Conservation (phyloP, 2,113 vertebrate genomes). For the Phocoena sinus region DNA sequence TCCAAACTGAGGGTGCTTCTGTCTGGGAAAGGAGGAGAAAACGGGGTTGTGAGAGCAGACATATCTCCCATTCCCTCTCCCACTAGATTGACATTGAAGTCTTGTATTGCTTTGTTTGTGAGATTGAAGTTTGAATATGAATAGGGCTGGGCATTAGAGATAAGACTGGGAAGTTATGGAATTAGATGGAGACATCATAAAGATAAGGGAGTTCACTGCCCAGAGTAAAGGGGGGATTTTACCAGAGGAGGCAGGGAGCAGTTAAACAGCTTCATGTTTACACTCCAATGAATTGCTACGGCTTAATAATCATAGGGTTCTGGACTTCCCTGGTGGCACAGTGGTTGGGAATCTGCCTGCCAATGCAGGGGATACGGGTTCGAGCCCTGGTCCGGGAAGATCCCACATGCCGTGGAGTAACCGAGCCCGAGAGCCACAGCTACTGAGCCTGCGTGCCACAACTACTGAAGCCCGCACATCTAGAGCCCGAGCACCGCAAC, state of each 20-base stretch:
- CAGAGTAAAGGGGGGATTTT: background rate
- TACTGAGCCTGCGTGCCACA: too few species aligned
- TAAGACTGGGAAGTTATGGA: background rate
- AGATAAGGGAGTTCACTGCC: background rate
- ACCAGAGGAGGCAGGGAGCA: background rate
- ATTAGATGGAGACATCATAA: background rate
- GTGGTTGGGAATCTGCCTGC: too few species aligned
- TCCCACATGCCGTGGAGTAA: too few species aligned
- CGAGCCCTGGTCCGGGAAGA: too few species aligned
- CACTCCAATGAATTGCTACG: background rate
- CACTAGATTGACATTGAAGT: background rate
- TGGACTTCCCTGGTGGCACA: too few species aligned
- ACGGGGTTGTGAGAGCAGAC: background rate
- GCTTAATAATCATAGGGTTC: background rate
- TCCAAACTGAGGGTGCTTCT: background rate
- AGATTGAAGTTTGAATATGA: background rate
- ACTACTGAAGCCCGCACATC: too few species aligned
- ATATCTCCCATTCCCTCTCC: too few species aligned
- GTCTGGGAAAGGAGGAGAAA: background rate
- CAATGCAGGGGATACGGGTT: too few species aligned
- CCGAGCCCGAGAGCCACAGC: too few species aligned
- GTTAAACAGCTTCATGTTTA: background rate
- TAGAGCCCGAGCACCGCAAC: too few species aligned
- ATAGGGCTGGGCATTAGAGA: background rate
- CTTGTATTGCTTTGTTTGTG: background rate